phyloP scores from a whole-genome alignment of 2,888 invertebrate genomes.

The Trichogramma dendrolimi region DNA sequence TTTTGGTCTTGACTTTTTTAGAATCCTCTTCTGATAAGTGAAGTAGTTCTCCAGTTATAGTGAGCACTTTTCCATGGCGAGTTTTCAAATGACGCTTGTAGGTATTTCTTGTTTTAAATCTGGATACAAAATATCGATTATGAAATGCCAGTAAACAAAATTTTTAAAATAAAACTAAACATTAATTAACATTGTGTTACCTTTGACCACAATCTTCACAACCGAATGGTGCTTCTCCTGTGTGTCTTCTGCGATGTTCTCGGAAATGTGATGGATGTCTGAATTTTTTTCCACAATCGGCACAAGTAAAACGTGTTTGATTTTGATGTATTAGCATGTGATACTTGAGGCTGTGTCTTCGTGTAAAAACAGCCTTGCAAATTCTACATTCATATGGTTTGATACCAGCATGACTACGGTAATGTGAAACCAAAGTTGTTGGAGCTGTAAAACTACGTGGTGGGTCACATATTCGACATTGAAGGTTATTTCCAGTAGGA shows the following conservation, averaged over 20 bases:
- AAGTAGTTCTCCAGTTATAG: constrained; percentile 54
- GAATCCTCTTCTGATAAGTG: constrained; percentile 54
- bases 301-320: constrained; percentile 59
- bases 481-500: constrained; percentile 49
- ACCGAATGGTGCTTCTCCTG: constrained; percentile 56
- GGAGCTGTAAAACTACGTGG: constrained; percentile 58
- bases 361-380: constrained; percentile 58
- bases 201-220: constrained; percentile 53
- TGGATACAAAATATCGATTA: constrained; percentile 28
- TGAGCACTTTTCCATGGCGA: constrained; percentile 57
- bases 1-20: constrained; percentile 49
- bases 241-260: constrained; percentile 58
- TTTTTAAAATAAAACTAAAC: background rate
- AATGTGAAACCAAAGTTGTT: constrained; percentile 59
- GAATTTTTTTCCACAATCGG: constrained; percentile 59
- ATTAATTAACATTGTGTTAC: constrained; percentile 30
- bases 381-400: constrained; percentile 60
- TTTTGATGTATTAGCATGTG: constrained; percentile 62
- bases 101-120: constrained; percentile 60
- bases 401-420: constrained; percentile 61
- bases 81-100: constrained; percentile 60
- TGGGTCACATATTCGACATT: constrained; percentile 58
- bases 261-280: constrained; percentile 60
- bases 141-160: background rate
- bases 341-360: constrained; percentile 61